phyloP scores from a whole-genome alignment of 2,797 vertebrate species.

The Coregonus suidteri region DNA sequence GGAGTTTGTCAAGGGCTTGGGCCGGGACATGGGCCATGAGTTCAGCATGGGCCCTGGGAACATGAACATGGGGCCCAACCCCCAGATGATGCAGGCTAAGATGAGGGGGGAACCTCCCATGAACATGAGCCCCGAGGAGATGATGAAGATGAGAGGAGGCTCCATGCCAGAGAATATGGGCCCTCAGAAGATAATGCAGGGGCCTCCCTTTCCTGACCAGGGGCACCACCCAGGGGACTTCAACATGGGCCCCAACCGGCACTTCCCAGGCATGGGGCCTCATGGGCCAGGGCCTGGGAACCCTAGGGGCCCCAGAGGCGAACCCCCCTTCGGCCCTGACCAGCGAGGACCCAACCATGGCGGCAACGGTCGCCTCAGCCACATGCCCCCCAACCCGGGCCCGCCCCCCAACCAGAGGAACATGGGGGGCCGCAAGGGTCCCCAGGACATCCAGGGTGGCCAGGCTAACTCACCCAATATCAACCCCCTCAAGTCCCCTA shows the following conservation, averaged over 20 bases:
- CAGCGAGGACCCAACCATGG: conserved; percentile 88
- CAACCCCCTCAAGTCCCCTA: conserved; percentile 96
- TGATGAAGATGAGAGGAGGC: conserved; percentile 57
- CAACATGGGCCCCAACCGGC: conserved; percentile 86
- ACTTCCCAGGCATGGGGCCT: conserved; percentile 90
- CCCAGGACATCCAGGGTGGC: conserved; percentile 87
- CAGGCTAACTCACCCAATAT: conserved; percentile 96
- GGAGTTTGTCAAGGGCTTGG: conserved; percentile 92
- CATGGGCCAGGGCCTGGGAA: conserved; percentile 62
- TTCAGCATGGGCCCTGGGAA: conserved; percentile 88
- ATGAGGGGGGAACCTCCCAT: conserved; percentile 79
- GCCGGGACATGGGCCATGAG: conserved; percentile 90
- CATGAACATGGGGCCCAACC: conserved; percentile 79
- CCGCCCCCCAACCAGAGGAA: conserved; percentile 78
- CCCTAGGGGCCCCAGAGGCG: conserved; percentile 79
- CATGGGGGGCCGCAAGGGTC: conserved; percentile 84
- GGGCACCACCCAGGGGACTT: conserved; percentile 89
- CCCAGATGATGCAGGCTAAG: conserved; percentile 77
- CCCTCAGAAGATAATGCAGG: conserved; percentile 87
- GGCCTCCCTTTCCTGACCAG: conserved; percentile 89
- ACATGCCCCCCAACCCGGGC: conserved; percentile 88
- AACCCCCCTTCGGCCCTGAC: conserved; percentile 86
- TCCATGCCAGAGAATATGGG: conserved; percentile 52
- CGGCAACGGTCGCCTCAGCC: conserved; percentile 90
- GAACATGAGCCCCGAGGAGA: conserved; percentile 79